Conservation (phyloP, 2,797 vertebrate species). For the Cossypha heuglini region DNA sequence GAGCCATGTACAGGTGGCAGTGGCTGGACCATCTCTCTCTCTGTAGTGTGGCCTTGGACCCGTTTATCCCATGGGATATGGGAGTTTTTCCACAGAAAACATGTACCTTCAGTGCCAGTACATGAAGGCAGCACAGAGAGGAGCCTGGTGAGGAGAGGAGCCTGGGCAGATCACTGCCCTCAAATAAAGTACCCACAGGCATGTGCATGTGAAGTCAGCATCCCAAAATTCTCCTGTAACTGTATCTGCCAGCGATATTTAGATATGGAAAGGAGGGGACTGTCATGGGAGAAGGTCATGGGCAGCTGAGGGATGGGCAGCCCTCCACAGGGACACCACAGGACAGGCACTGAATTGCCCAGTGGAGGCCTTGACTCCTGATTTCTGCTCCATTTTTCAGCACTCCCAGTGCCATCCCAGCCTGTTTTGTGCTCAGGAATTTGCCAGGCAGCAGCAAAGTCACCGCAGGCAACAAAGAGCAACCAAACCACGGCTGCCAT, state of each 20-base stretch:
- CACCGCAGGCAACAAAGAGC: fast-evolving
- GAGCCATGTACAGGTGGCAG: fast-evolving
- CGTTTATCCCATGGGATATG: not conserved
- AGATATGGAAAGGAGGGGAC: not conserved
- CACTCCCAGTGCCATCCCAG: not conserved
- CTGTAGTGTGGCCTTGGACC: not conserved
- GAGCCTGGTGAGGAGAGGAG: not conserved
- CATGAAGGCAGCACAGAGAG: not conserved
- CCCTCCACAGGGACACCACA: fast-evolving
- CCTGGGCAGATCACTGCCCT: not conserved
- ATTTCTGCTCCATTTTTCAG: not conserved
- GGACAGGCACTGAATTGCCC: not conserved
- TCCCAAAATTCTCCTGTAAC: not conserved
- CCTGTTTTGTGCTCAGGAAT: fast-evolving
- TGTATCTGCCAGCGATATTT: not conserved
- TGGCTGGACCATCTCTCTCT: not conserved
- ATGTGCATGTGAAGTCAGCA: not conserved
- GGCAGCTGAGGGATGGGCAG: not conserved
- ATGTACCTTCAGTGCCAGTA: not conserved
- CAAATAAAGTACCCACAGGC: not conserved
- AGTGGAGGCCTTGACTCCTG: not conserved
- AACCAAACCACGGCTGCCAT: fast-evolving
- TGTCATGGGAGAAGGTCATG: not conserved
- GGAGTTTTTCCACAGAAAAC: not conserved
- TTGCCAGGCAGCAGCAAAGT: not conserved